Evolutionary conservation across 2,113 vertebrate genomes (phyloP).

Genomic region (Lasiurus borealis): DNA sequence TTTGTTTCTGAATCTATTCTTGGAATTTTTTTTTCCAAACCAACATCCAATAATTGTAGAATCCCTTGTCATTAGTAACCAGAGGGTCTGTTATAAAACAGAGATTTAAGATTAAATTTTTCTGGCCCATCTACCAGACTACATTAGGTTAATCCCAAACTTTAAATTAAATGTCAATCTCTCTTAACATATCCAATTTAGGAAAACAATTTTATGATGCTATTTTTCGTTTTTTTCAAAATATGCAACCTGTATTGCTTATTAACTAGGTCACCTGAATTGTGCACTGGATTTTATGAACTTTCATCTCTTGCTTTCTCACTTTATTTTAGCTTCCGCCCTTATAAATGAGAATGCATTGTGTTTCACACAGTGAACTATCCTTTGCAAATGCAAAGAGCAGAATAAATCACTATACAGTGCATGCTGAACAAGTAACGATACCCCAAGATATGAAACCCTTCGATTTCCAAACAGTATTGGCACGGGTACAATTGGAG

Average conservation of each 20-base stretch:
- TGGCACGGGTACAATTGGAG: slow-evolving; percentile 73
- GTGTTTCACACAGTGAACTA: slow-evolving; percentile 78
- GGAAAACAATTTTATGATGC: slow-evolving; percentile 55
- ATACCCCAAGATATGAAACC: slow-evolving; percentile 70
- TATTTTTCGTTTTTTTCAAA: slow-evolving; percentile 55
- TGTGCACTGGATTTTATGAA: slow-evolving; percentile 75
- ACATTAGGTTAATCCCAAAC: slow-evolving; percentile 26
- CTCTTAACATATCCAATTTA: slow-evolving; percentile 11
- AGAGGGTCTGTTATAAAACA: background rate
- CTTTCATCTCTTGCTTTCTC: slow-evolving; percentile 74
- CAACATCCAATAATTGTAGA: background rate
- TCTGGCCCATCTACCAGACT: background rate
- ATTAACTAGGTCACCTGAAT: slow-evolving; percentile 78
- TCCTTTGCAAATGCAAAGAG: slow-evolving; percentile 78
- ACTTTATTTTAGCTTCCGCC: slow-evolving; percentile 62
- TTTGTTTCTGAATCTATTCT: slow-evolving; percentile 50
- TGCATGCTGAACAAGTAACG: slow-evolving; percentile 54
- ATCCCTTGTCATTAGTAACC: background rate
- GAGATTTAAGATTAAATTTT: slow-evolving; percentile 11
- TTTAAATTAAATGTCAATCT: slow-evolving; percentile 1
- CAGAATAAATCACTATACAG: slow-evolving; percentile 80
- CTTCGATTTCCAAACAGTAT: slow-evolving; percentile 74
- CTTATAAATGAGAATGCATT: slow-evolving; percentile 79
- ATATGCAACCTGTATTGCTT: slow-evolving; percentile 48
- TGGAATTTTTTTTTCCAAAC: slow-evolving; percentile 4